Conservation (phyloP, 2,888 invertebrate genomes). For the Noctua fimbriata region DNA sequence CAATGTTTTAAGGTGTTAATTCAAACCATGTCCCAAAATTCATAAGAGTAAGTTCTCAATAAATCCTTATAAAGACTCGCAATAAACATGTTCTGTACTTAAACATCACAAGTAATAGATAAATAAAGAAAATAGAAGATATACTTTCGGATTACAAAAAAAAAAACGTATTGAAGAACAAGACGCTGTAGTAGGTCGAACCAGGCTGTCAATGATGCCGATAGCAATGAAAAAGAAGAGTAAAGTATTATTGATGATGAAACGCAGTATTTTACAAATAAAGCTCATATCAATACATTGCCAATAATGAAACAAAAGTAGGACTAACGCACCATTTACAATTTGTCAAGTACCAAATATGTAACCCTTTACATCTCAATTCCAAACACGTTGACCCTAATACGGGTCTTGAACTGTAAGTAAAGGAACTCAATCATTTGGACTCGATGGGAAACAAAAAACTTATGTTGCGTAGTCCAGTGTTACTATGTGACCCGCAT, state of each 20-base stretch:
- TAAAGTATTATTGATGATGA: background rate
- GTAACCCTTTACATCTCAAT: slow-evolving; percentile 29
- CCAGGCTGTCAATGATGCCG: background rate
- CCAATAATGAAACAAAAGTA: slow-evolving; percentile 14
- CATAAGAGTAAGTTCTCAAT: background rate
- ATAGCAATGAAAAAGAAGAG: background rate
- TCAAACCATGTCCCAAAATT: background rate
- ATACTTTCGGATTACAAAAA: background rate
- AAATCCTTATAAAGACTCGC: background rate
- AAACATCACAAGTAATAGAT: background rate
- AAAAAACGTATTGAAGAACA: background rate
- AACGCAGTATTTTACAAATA: background rate
- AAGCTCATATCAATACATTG: background rate
- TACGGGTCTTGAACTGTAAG: slow-evolving; percentile 16
- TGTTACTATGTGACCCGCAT: slow-evolving; percentile 45
- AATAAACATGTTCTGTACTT: background rate
- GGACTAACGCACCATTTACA: background rate
- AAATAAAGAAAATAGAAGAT: too few relatives aligned
- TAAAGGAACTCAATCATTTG: slow-evolving; percentile 34
- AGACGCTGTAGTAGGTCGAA: background rate
- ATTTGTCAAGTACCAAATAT: background rate
- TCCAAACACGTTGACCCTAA: slow-evolving; percentile 36
- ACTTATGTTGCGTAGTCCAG: slow-evolving; percentile 11
- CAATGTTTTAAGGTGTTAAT: too few relatives aligned
- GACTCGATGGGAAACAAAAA: slow-evolving; percentile 47